phyloP scores from a whole-genome alignment of 2,888 invertebrate genomes.

The Argyresthia albistria region DNA sequence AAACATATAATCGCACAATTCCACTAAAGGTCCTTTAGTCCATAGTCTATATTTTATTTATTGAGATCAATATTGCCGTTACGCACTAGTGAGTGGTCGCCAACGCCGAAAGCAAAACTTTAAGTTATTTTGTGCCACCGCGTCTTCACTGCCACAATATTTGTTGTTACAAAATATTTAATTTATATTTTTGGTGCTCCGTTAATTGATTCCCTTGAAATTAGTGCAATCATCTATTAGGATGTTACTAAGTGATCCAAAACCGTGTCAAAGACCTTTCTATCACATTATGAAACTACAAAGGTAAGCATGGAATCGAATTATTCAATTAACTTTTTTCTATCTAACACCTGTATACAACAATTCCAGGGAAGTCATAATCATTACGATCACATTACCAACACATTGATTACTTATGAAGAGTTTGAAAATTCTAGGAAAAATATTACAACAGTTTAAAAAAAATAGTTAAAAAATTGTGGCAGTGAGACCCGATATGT shows the following conservation, averaged over 20 bases:
- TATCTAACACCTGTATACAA: too few relatives aligned
- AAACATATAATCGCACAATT: slow-evolving; percentile 65
- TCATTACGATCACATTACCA: too few relatives aligned
- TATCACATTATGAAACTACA: too few relatives aligned
- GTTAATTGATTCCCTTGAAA: too few relatives aligned
- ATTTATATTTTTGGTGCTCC: too few relatives aligned
- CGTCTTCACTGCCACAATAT: slow-evolving; percentile 4
- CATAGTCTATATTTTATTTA: slow-evolving; percentile 60
- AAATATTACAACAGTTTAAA: not conserved
- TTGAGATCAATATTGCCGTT: slow-evolving; percentile 67
- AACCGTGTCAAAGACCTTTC: too few relatives aligned
- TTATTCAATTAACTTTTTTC: too few relatives aligned
- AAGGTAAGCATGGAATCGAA: too few relatives aligned
- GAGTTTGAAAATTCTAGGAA: not conserved
- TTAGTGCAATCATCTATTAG: too few relatives aligned
- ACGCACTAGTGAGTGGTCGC: slow-evolving; percentile 34
- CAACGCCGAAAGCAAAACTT: slow-evolving; percentile 27
- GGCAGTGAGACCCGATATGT: not conserved
- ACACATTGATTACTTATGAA: too few relatives aligned
- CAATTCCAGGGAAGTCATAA: too few relatives aligned
- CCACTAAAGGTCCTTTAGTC: slow-evolving; percentile 56
- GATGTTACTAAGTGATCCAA: too few relatives aligned
- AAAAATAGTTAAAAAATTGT: not conserved
- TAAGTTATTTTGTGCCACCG: slow-evolving; percentile 19
- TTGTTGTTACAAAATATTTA: not conserved